phyloP scores from a whole-genome alignment of 2,888 invertebrate genomes.

The Pseudanteris insignis region DNA sequence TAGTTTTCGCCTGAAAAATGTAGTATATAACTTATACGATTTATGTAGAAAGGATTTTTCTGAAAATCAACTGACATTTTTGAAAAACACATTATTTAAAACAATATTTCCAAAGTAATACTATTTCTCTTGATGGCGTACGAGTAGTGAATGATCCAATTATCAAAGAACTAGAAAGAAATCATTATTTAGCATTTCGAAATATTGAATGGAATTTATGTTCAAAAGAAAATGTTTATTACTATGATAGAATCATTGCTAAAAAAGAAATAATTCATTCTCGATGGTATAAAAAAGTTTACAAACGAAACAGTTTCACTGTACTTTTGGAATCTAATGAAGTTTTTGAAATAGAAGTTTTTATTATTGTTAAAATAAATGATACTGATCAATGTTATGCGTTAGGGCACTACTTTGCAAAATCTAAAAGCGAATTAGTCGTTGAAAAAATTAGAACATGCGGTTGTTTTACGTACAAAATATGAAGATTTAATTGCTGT shows the following conservation, averaged over 20 bases:
- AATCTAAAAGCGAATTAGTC: too few species aligned
- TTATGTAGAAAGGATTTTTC: not conserved
- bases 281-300: slow-evolving; percentile 2
- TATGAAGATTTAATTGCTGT: too few species aligned
- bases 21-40: slow-evolving; percentile 1
- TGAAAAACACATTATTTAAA: slow-evolving; percentile 4
- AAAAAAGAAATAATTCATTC: slow-evolving; percentile 14
- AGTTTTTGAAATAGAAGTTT: slow-evolving; percentile 16
- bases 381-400: slow-evolving; percentile 9
- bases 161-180: not conserved
- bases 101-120: too few species aligned
- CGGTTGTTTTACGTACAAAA: too few species aligned
- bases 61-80: not conserved
- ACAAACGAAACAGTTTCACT: slow-evolving; percentile 16
- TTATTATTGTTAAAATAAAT: slow-evolving; percentile 4
- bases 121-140: slow-evolving; percentile 2
- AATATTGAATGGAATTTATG: too few species aligned
- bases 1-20: not conserved
- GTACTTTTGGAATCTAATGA: slow-evolving; percentile 7
- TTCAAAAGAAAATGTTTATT: too few species aligned
- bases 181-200: slow-evolving; percentile 5
- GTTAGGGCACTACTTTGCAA: slow-evolving; percentile 2
- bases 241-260: slow-evolving; percentile 3
- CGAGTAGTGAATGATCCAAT: slow-evolving; percentile 5
- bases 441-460: too few species aligned